A percentile compares a stretch with the other conserved stretches of the same genome.
Conservation (phyloP, 1,140 invertebrate genomes). For the Arion vulgaris region DNA sequence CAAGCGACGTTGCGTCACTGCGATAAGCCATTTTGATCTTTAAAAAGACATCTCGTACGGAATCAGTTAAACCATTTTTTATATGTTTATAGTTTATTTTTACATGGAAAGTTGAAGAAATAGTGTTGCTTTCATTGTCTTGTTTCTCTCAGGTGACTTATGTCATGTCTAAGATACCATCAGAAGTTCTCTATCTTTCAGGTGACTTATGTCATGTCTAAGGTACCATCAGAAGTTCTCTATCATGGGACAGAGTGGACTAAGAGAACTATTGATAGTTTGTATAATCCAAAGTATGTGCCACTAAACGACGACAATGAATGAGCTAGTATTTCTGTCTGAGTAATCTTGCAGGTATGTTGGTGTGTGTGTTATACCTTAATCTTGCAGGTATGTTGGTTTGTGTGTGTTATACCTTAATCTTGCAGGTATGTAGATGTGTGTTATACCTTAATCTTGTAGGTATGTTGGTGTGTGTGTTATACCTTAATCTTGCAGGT, state of each 20-base stretch:
- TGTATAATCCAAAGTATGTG: neutral
- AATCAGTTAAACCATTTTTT: neutral
- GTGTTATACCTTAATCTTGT: too few relatives aligned
- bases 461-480: too few relatives aligned
- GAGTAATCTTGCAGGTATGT: too few relatives aligned
- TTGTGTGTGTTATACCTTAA: too few relatives aligned
- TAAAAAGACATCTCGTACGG: neutral
- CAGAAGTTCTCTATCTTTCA: neutral
- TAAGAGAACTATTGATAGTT: neutral
- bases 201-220: neutral
- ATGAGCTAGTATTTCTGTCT: too few relatives aligned
- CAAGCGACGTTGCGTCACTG: neutral
- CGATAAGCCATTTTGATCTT: neutral
- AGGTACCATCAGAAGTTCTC: neutral
- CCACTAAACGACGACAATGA: too few relatives aligned
- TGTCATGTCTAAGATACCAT: constrained; percentile 9
- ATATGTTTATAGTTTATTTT: neutral
- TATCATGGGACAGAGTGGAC: neutral
- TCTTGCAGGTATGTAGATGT: too few relatives aligned
- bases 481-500: too few relatives aligned
- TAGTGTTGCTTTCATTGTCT: neutral
- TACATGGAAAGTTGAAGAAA: constrained; percentile 14
- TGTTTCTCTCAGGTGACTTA: neutral
- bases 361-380: too few relatives aligned
- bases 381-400: too few relatives aligned